Base-by-base conservation (phyloP, 2,113 vertebrate species). In the Vanacampus margaritifer region DNA sequence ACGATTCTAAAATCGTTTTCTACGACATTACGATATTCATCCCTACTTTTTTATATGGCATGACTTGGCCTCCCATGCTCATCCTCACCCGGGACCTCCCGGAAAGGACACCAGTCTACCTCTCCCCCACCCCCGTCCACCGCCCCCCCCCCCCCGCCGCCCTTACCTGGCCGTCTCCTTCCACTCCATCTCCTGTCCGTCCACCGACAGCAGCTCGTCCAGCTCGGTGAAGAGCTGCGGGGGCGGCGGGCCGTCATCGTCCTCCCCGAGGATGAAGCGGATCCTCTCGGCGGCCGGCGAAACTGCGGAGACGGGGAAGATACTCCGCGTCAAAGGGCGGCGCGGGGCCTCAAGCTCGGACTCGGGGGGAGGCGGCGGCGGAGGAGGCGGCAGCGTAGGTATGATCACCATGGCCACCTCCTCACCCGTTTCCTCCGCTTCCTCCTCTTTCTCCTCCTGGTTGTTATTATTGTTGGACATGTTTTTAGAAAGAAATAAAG, bases 121-220 rank as follows among this genome's bases (percentile, higher is more conserved):
- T 41, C 39, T 11, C 37, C 37, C 9, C 9, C 11, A 2, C 11
- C 39, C 11, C 39, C 37, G 1, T 11, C 2, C 37, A 11, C 10
- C 4, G 14, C 43, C 43, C 8, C 43, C 13, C 43, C 13, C 13
- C 2, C 17, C 19, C 46, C 6, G 8, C 24, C 51, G 4, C 23
- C 59, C 91, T 90, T 92, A 98, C 97, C 97, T 96, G 24, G 97
- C 97, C 0, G 96, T 98, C 86, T 99, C 97, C 84, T 98, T 97
- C 97, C 97, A 98, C 62, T 99, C 97, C 97, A 98, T 96, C 87
- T 98, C 96, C 82, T 98, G 97, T 8, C 97, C 97, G 1, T 99
- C 96, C 60, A 96, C 88, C 0, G 95, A 91, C 88, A 98, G 91
- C 6, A 99, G 92, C 54, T 99, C 97, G 16, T 99, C 97, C 91